Conservation (phyloP, 2,888 invertebrate genomes). For the Frankliniella intonsa region DNA sequence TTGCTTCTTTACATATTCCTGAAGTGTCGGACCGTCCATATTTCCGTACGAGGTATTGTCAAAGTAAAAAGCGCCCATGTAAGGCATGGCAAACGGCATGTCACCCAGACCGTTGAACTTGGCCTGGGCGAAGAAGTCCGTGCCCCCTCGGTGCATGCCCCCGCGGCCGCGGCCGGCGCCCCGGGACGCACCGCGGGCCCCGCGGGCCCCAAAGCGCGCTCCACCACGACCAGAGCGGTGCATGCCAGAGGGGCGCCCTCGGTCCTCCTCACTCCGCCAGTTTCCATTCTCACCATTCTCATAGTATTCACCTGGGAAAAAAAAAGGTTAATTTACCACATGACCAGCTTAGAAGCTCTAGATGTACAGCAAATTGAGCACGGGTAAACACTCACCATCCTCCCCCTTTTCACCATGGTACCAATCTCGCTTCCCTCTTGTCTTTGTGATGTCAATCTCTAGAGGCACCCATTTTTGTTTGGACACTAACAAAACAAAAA, state of each 20-base stretch:
- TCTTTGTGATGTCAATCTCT: constrained; percentile 76
- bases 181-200: constrained; percentile 47
- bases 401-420: constrained; percentile 44
- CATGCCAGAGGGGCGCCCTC: constrained; percentile 29
- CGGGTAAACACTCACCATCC: background rate
- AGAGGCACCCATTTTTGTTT: constrained; percentile 89
- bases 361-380: background rate
- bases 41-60: constrained; percentile 55
- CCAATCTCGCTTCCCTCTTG: constrained; percentile 60
- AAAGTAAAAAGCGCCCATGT: constrained; percentile 59
- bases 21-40: constrained; percentile 61
- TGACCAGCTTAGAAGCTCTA: background rate
- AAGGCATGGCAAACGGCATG: constrained; percentile 49
- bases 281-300: constrained; percentile 32
- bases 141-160: constrained; percentile 47
- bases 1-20: constrained; percentile 83
- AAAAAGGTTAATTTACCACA: background rate
- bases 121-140: constrained; percentile 44
- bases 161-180: constrained; percentile 46
- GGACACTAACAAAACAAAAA: constrained; percentile 42
- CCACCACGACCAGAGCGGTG: background rate
- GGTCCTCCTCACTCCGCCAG: constrained; percentile 30
- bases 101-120: constrained; percentile 32
- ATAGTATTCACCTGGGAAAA: constrained; percentile 25
- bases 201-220: constrained; percentile 29